A percentile compares a stretch with the other conserved stretches of the same genome.
phyloP scores from a whole-genome alignment of 2,888 invertebrate species.

The Drosophila nr. perissopoda region DNA sequence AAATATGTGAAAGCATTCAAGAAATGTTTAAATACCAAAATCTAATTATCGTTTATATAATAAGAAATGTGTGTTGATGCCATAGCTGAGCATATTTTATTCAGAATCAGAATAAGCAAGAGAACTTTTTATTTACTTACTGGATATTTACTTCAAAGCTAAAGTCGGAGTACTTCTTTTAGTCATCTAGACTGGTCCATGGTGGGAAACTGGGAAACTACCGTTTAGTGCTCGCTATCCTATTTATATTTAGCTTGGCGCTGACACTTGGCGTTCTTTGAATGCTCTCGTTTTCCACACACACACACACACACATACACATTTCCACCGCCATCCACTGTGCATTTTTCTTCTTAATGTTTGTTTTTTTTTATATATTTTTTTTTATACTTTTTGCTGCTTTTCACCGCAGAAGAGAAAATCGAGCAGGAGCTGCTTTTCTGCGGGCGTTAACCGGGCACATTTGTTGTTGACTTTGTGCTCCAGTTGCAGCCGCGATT shows the following conservation, averaged over 20 bases:
- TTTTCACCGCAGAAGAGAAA: conserved; percentile 7
- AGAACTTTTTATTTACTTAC: not conserved
- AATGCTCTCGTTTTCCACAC: conserved; percentile 31
- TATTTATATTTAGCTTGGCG: conserved; percentile 19
- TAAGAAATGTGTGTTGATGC: not conserved
- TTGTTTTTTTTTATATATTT: conserved; percentile 11
- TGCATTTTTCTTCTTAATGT: conserved; percentile 31
- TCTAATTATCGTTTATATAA: not conserved
- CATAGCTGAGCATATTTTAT: not conserved
- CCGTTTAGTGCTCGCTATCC: conserved; percentile 1
- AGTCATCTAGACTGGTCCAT: not conserved
- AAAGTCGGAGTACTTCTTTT: not conserved
- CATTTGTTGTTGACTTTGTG: conserved; percentile 77
- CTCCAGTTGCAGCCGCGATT: conserved; percentile 68
- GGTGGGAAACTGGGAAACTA: conserved; percentile 8
- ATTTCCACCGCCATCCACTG: not conserved
- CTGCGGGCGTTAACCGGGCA: conserved; percentile 74
- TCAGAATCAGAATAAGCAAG: not conserved
- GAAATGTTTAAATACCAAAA: not conserved
- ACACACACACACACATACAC: not conserved
- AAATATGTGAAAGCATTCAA: not conserved
- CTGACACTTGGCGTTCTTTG: conserved; percentile 56
- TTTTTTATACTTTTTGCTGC: conserved; percentile 24
- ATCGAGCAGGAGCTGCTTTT: conserved; percentile 42
- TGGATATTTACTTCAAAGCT: not conserved